phyloP scores from a whole-genome alignment of 2,113 vertebrate species.

The Athene cunicularia region DNA sequence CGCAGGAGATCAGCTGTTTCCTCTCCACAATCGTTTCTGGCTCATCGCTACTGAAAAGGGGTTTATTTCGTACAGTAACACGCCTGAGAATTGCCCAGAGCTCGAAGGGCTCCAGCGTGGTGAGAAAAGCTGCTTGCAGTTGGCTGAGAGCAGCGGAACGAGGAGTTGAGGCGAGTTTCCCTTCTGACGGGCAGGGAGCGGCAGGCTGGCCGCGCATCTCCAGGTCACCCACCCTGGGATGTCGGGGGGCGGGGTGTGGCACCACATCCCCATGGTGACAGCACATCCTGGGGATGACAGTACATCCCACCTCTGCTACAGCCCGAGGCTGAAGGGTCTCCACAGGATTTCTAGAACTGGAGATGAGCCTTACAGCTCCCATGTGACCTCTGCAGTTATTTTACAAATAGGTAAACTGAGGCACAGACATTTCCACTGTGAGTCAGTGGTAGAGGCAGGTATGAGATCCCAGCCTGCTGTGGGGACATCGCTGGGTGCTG shows the following conservation, averaged over 20 bases:
- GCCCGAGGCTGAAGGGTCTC: rapidly evolving
- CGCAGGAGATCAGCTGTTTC: background rate
- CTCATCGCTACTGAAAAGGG: background rate
- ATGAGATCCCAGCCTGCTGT: background rate
- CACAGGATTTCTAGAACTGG: background rate
- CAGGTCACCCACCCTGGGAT: background rate
- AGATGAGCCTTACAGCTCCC: background rate
- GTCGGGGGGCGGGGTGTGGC: background rate
- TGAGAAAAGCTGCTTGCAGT: background rate
- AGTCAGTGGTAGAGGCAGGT: background rate
- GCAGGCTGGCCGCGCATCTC: rapidly evolving
- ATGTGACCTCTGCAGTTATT: background rate
- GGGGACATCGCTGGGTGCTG: background rate
- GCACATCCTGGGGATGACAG: rapidly evolving
- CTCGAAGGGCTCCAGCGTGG: background rate
- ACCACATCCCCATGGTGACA: background rate
- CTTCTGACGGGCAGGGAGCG: background rate
- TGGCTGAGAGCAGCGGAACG: background rate
- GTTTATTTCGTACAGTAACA: background rate
- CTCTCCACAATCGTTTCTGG: background rate
- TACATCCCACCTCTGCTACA: background rate
- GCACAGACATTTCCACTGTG: rapidly evolving
- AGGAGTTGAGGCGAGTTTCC: background rate
- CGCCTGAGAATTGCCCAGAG: background rate
- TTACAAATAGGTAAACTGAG: background rate